Evolutionary conservation across 2,888 invertebrate genomes (phyloP).

Genomic region (Epiblema foenella): DNA sequence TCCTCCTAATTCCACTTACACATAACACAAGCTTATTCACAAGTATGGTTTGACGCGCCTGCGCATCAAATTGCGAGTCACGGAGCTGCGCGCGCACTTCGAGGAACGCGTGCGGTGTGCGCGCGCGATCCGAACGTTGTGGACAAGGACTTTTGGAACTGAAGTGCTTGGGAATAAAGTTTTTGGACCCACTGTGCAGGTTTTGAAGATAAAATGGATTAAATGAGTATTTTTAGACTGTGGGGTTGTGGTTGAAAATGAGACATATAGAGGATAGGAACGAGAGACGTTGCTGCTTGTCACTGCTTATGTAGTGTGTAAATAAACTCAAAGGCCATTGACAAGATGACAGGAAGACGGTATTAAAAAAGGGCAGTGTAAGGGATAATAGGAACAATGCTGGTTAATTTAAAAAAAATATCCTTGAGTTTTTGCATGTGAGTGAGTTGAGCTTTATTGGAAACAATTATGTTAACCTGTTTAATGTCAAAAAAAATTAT

Average conservation of each 20-base stretch:
- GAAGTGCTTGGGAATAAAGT: not conserved
- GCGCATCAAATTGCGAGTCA: constrained; percentile 70
- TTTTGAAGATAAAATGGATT: not conserved
- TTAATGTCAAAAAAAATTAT: too few species aligned
- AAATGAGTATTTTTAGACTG: not conserved
- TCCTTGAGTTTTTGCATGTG: too few species aligned
- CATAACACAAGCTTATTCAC: not conserved
- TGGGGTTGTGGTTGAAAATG: not conserved
- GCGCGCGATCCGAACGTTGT: constrained; percentile 61
- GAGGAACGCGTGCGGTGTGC: constrained; percentile 71
- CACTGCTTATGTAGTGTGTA: too few species aligned
- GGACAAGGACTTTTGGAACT: constrained; percentile 43
- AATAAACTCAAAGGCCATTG: too few species aligned
- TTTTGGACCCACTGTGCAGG: not conserved
- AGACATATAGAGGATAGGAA: too few species aligned
- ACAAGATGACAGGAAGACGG: too few species aligned
- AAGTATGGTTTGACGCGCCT: constrained; percentile 35
- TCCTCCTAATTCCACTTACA: constrained; percentile 3
- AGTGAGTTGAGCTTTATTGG: too few species aligned
- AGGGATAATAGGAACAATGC: too few species aligned
- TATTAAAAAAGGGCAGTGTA: too few species aligned
- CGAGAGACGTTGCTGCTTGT: too few species aligned
- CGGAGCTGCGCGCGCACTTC: constrained; percentile 66
- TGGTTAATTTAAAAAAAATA: too few species aligned
- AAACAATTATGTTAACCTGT: too few species aligned